These are phyloP conservation scores for Chinchilla lanigera DNA, from an alignment of 2,113 vertebrate species.

Conservation along the genomic window DNA sequence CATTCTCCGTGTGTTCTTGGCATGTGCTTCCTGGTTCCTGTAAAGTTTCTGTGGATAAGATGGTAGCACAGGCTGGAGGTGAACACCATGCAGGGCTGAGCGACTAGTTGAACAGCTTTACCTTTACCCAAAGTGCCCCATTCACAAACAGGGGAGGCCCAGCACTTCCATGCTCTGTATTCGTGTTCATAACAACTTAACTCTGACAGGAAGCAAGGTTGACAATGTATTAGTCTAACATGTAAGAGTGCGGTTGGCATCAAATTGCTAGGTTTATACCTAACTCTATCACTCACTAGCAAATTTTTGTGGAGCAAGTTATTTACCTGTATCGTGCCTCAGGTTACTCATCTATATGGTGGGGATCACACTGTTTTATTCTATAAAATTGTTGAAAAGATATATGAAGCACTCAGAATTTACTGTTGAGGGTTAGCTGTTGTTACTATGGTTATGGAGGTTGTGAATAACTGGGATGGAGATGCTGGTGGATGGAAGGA, in stretches of 20 bases:
- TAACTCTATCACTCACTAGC: not conserved
- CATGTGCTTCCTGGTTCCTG: not conserved
- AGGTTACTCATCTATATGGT: not conserved
- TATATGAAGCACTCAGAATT: not conserved
- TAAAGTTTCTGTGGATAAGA: not conserved
- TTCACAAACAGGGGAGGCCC: not conserved
- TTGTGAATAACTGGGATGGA: not conserved
- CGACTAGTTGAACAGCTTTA: not conserved
- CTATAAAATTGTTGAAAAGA: not conserved
- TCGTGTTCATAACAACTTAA: not conserved
- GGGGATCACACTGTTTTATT: not conserved
- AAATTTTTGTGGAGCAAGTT: not conserved
- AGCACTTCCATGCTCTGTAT: not conserved
- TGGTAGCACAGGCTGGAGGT: not conserved
- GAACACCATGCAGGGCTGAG: not conserved
- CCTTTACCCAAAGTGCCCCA: rapidly evolving
- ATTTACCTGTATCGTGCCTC: not conserved
- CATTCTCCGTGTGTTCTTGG: not conserved
- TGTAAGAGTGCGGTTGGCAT: not conserved
- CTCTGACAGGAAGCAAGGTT: not conserved
- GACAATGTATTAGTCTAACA: not conserved
- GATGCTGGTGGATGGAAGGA: not conserved
- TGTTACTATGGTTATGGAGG: not conserved
- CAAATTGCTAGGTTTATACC: not conserved
- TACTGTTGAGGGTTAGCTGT: not conserved